Conservation (phyloP, 2,113 vertebrate genomes). For the Loxodonta africana region DNA sequence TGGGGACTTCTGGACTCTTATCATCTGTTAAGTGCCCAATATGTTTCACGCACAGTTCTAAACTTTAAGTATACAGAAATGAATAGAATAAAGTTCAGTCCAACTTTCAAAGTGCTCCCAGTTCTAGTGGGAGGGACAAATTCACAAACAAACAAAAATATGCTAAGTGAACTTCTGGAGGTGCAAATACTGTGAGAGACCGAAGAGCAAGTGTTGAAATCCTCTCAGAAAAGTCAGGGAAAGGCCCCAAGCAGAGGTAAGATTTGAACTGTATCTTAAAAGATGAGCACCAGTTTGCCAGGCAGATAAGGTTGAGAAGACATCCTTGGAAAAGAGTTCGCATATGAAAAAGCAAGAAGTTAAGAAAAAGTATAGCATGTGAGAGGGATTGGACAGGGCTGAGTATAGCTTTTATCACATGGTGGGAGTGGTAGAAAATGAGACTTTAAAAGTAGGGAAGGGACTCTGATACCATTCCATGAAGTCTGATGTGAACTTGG, state of each 20-base stretch:
- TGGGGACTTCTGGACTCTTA: not conserved
- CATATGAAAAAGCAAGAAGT: not conserved
- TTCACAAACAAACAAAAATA: constrained; percentile 17
- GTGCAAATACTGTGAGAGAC: not conserved
- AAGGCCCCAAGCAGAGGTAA: not conserved
- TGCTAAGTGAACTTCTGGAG: not conserved
- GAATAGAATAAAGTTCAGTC: not conserved
- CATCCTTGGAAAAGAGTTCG: not conserved
- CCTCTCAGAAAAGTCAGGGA: not conserved
- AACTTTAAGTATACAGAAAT: not conserved
- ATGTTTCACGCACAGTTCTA: not conserved
- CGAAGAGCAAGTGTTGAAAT: not conserved
- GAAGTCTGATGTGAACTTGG: not conserved
- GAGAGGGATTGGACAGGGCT: not conserved
- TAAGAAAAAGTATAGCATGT: not conserved
- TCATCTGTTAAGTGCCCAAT: not conserved
- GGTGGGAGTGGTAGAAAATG: not conserved
- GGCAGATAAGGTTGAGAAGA: not conserved
- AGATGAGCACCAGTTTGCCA: not conserved
- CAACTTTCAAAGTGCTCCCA: not conserved
- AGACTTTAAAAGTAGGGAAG: not conserved
- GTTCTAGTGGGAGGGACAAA: not conserved
- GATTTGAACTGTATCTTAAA: not conserved
- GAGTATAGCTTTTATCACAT: not conserved
- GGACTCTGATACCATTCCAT: not conserved